Evolutionary conservation across 2,113 vertebrate species (phyloP).

Genomic region (Platysternon megacephalum): DNA sequence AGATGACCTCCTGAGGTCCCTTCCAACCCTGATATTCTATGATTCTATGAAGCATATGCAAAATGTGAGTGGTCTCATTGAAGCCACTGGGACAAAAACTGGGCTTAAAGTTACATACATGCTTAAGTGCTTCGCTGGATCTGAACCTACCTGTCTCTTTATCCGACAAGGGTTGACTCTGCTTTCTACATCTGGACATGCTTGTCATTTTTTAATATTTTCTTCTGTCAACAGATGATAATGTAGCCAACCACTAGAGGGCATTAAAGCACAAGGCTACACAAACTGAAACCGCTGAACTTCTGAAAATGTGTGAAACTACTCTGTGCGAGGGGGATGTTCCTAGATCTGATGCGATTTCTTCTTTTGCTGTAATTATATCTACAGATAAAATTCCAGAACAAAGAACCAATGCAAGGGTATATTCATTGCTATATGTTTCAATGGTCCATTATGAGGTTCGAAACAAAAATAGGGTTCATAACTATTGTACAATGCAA

Average conservation of each 20-base stretch:
- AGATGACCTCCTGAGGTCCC: too few relatives aligned
- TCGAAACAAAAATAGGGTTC: slow-evolving; percentile 17
- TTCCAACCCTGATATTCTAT: too few relatives aligned
- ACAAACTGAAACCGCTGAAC: background rate
- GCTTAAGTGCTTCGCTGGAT: rapidly evolving
- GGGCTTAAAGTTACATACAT: background rate
- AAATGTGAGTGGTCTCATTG: background rate
- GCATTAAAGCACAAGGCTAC: slow-evolving; percentile 59
- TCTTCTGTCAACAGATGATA: background rate
- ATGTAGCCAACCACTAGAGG: slow-evolving; percentile 66
- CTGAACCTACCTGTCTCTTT: background rate
- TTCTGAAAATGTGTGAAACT: background rate
- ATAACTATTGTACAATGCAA: background rate
- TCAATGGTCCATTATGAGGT: background rate
- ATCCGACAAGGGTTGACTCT: background rate
- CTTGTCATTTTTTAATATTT: background rate
- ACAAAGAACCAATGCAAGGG: slow-evolving; percentile 37
- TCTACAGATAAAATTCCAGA: slow-evolving; percentile 49
- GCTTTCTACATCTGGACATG: background rate
- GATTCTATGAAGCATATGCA: background rate
- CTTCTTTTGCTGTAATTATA: slow-evolving; percentile 31
- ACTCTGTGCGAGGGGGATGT: background rate
- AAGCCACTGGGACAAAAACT: background rate
- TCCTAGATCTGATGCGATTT: background rate
- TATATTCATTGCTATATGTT: background rate